Evolutionary conservation across 1,140 invertebrate genomes (phyloP), one percentile per base, ranked within the genome.

Genomic region (Lordiphosa collinella): DNA sequence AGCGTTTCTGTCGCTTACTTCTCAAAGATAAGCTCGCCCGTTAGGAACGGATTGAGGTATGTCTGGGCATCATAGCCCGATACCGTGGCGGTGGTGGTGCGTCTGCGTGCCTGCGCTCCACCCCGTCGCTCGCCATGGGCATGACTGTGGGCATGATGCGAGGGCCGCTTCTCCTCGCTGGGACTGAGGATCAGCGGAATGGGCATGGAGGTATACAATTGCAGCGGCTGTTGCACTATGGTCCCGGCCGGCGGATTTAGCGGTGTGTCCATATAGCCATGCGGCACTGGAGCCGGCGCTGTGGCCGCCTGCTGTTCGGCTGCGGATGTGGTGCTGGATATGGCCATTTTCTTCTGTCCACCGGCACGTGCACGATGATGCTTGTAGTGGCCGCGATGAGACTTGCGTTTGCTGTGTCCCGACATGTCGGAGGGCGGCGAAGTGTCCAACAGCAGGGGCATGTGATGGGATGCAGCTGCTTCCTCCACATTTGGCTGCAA

Each of bases 1-100:
- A 3, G 4, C 1, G 5, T 12, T 7, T 1, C 3, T 22, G 18
- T 4, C 31, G 18, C 10, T 88, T 88, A 88, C 73, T 88, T 88
- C 64, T 88, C 86, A 41, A 88, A 88, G 58, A 88, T 88, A 6
- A 88, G 71, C 56, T 88, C 86, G 32, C 86, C 86, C 51, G 80
- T 88, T 25, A 88, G 67, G 47, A 88, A 86, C 7, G 86, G 86
- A 73, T 88, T 88, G 59, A 88, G 78, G 46, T 88, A 88, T 11
- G 80, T 86, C 49, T 79, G 86, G n/a, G 73, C 61, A 56, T 88
- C 86, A 43, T 87, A 88, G 13, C 86, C 86, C 18, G 84, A 84
- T 0, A 86, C 79, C 2, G 68, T 67, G 25, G 82, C 72, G 4
- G 82, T 79, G 13, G 80, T 86, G 14, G 75, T 78, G 10, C 79